Percentiles rank a stretch among this genome's conserved stretches.
Conservation (phyloP, 2,113 vertebrate genomes). For the Periophthalmodon schlosseri region DNA sequence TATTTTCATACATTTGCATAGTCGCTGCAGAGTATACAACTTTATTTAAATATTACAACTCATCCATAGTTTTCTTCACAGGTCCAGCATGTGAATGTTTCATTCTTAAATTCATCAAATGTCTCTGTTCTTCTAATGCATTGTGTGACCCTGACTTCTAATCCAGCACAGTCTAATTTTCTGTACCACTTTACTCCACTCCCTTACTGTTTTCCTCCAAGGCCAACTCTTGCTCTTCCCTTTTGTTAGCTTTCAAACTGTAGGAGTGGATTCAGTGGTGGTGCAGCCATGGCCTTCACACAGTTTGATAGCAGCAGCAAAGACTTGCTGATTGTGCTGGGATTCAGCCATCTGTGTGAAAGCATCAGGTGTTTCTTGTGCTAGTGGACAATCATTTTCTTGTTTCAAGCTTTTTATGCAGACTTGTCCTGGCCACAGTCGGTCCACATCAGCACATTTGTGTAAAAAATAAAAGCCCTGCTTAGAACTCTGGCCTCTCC, state of each 20-base stretch:
- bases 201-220: slow-evolving; percentile 31
- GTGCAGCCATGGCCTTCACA: slow-evolving; percentile 32
- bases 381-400: slow-evolving; percentile 8
- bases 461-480: slow-evolving; percentile 30
- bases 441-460: slow-evolving; percentile 42
- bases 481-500: slow-evolving; percentile 32
- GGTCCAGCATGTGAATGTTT: not conserved
- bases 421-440: slow-evolving; percentile 4
- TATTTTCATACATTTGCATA: too few species aligned
- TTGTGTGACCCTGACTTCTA: slow-evolving; percentile 5
- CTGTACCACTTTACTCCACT: slow-evolving; percentile 19
- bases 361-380: slow-evolving; percentile 13
- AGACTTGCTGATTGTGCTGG: slow-evolving; percentile 42
- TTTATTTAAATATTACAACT: too few species aligned
- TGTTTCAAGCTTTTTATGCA: slow-evolving; percentile 18
- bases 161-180: not conserved
- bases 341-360: slow-evolving; percentile 53
- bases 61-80: too few species aligned
- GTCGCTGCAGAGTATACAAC: too few species aligned
- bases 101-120: too few species aligned
- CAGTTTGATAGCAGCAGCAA: slow-evolving; percentile 50
- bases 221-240: slow-evolving; percentile 23
- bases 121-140: not conserved
- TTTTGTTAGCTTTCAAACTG: slow-evolving; percentile 33
- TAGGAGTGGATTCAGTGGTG: slow-evolving; percentile 4